Evolutionary conservation across 2,113 vertebrate genomes (phyloP).

Genomic region (Cheirogaleus medius): DNA sequence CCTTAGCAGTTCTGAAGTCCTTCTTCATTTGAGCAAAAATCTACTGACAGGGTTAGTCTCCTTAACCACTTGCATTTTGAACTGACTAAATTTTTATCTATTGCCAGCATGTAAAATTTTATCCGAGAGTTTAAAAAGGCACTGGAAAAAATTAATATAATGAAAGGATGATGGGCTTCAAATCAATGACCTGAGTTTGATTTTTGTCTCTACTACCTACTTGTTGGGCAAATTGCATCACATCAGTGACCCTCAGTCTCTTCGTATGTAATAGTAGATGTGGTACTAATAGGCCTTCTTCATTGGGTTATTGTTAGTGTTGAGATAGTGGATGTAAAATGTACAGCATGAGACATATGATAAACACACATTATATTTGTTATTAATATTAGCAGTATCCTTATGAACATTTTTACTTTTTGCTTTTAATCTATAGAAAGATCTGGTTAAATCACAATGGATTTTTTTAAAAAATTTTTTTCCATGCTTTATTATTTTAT

Average conservation of each 20-base stretch:
- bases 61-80: neutral
- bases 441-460: neutral
- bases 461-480: neutral
- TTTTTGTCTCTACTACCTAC: neutral
- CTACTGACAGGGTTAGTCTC: neutral
- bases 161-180: neutral
- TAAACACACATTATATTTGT: neutral
- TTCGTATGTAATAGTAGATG: neutral
- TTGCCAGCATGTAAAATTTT: neutral
- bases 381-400: neutral
- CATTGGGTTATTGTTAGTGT: neutral
- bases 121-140: neutral
- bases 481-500: neutral
- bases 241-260: neutral
- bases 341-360: accelerated
- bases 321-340: neutral
- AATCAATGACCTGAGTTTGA: neutral
- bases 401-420: neutral
- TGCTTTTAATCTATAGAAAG: neutral
- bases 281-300: neutral
- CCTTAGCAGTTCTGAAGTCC: neutral
- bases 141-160: neutral
- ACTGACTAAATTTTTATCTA: neutral
- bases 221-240: neutral
- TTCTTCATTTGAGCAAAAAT: neutral